Base-by-base conservation (phyloP, 2,888 invertebrate species). In the Eupeodes latifasciatus region DNA sequence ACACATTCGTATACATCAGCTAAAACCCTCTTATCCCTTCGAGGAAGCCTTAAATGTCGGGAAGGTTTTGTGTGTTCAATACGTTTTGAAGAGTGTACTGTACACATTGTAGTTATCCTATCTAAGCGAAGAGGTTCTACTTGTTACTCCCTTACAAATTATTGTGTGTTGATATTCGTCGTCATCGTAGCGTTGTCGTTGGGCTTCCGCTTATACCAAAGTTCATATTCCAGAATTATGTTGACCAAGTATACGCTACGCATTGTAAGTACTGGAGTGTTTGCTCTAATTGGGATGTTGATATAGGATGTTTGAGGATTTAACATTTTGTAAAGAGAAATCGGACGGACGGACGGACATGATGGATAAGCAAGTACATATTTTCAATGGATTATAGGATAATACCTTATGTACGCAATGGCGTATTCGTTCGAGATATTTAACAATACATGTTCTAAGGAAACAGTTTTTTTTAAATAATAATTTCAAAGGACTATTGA, bases 191-290 rank as follows among this genome's bases (percentile, higher is more conserved):
- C 27, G 27, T 27, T 27, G 27, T 27, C 27, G 27, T 27, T 27
- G 40, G 40, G 40, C 11, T 40, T 62, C 40, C 62, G 62, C 11
- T 62, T 62, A n/a, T 51, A n/a, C 59, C 16, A 11, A 44, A 62
- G n/a, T 62, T 62, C 19, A 27, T 64, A 19, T 47, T 64, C 7
- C 36, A 51, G 16, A 69, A 36, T 67, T 69, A 69, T 69, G 69
- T 69, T 53, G 69, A 69, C 36, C 66, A 6, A 66, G 49, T 66
- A 66, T 40, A 7, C 40, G 40, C 40, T 40, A 7, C 40, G 40
- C 40, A 49, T 66, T 14, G 49, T n/a, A n/a, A n/a, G n/a, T 47
- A 47, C 7, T 53, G 0, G 53, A 55, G 69, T 69, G 69, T 69
- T 69, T 69, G 69, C 10, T 69, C 53, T 16, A 16, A 66, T 40